Evolutionary conservation across 1,140 invertebrate species (phyloP).

Genomic region (Drosophila ercepeae): DNA sequence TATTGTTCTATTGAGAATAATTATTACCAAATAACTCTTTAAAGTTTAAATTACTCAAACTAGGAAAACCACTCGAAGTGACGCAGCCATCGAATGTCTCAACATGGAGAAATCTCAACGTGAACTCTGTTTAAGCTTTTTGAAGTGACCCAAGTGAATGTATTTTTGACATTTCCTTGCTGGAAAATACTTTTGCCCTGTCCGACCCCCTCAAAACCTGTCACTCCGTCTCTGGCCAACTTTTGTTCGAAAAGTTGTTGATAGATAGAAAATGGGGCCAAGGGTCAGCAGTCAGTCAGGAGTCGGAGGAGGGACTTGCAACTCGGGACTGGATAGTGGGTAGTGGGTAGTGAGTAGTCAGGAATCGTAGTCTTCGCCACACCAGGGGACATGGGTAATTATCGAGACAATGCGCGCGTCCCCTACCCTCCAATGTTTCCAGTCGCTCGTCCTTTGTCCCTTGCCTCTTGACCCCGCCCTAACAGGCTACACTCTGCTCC

Average conservation of each 20-base stretch:
- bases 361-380: constrained; percentile 24
- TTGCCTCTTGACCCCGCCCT: background rate
- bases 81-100: constrained; percentile 29
- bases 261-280: constrained; percentile 62
- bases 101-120: constrained; percentile 24
- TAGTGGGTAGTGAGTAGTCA: background rate
- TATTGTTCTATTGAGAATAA: too few species aligned
- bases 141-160: constrained; percentile 27
- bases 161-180: constrained; percentile 45
- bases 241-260: constrained; percentile 64
- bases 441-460: background rate
- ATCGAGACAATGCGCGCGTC: constrained; percentile 66
- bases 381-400: constrained; percentile 71
- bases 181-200: constrained; percentile 25
- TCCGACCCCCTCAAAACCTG: constrained; percentile 5
- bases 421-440: background rate
- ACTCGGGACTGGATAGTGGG: too few species aligned
- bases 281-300: constrained; percentile 42
- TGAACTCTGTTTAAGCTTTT: constrained; percentile 30
- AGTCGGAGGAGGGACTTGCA: too few species aligned
- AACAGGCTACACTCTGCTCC: background rate
- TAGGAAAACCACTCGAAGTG: constrained; percentile 19
- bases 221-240: constrained; percentile 43
- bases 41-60: background rate
- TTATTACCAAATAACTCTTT: background rate